phyloP scores from a whole-genome alignment of 2,797 vertebrate species.

The Manis pentadactyla region DNA sequence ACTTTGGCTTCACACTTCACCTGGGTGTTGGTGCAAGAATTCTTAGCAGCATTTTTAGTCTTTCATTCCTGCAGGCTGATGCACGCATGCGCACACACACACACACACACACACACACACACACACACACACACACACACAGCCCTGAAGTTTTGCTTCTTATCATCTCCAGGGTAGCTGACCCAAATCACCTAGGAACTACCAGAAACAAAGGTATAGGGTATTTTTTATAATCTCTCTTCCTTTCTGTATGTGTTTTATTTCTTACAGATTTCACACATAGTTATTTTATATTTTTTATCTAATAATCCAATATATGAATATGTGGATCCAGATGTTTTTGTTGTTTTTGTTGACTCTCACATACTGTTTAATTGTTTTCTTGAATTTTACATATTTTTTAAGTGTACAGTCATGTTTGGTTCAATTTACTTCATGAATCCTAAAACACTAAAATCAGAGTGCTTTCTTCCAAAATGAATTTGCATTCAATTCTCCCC shows the following conservation, averaged over 20 bases:
- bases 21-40: background rate
- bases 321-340: background rate
- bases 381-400: conserved; percentile 12
- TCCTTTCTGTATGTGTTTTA: background rate
- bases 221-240: background rate
- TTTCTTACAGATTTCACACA: background rate
- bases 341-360: background rate
- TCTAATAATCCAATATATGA: background rate
- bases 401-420: background rate
- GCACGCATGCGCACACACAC: background rate
- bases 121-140: background rate
- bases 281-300: background rate
- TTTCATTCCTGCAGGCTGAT: background rate
- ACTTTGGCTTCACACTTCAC: background rate
- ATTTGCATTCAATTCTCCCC: background rate
- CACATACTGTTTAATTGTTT: background rate
- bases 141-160: background rate
- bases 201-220: background rate
- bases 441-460: background rate
- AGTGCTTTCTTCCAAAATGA: background rate
- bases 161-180: background rate
- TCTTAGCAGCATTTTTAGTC: background rate
- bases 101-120: background rate
- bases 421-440: background rate
- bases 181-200: background rate